These are phyloP conservation scores for Drosophila pseudotakahashii DNA, from an alignment of 2,888 invertebrate genomes.

Conservation along the genomic window DNA sequence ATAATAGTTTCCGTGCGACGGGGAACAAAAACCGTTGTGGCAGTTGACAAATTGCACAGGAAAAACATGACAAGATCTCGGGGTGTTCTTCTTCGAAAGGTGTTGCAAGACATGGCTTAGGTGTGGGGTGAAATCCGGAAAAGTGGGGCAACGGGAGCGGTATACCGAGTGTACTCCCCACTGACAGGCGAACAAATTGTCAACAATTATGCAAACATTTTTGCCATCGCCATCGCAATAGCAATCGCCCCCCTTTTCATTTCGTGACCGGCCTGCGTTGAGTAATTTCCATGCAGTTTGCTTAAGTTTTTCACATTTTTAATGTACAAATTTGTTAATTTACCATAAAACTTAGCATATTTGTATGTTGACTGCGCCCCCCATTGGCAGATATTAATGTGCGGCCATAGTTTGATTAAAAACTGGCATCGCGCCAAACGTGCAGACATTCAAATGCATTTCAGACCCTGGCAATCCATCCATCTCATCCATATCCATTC, in stretches of 20 bases:
- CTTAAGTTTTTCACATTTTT: slow-evolving; percentile 74
- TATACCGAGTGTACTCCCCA: background rate
- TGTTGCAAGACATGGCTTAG: slow-evolving; percentile 70
- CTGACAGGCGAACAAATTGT: slow-evolving; percentile 79
- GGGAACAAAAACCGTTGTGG: slow-evolving; percentile 52
- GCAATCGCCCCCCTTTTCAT: slow-evolving; percentile 16
- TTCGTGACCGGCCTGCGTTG: slow-evolving; percentile 45
- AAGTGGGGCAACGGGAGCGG: slow-evolving; percentile 20
- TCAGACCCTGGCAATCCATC: slow-evolving; percentile 70
- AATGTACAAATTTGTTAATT: slow-evolving; percentile 85
- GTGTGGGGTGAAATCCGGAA: background rate
- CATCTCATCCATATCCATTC: slow-evolving; percentile 64
- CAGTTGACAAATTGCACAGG: slow-evolving; percentile 82
- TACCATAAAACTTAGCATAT: slow-evolving; percentile 84
- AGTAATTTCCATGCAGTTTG: slow-evolving; percentile 80
- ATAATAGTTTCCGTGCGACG: slow-evolving; percentile 56
- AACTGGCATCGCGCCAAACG: slow-evolving; percentile 81
- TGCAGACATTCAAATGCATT: slow-evolving; percentile 65
- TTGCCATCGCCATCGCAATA: slow-evolving; percentile 51
- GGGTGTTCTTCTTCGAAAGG: slow-evolving; percentile 58
- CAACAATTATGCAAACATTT: slow-evolving; percentile 78
- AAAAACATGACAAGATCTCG: slow-evolving; percentile 82
- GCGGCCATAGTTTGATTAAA: slow-evolving; percentile 82
- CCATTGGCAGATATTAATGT: slow-evolving; percentile 79
- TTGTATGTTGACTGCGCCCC: slow-evolving; percentile 65